These are phyloP conservation scores for Vanessa tameamea DNA, from an alignment of 1,140 invertebrate species.

Conservation along the genomic window DNA sequence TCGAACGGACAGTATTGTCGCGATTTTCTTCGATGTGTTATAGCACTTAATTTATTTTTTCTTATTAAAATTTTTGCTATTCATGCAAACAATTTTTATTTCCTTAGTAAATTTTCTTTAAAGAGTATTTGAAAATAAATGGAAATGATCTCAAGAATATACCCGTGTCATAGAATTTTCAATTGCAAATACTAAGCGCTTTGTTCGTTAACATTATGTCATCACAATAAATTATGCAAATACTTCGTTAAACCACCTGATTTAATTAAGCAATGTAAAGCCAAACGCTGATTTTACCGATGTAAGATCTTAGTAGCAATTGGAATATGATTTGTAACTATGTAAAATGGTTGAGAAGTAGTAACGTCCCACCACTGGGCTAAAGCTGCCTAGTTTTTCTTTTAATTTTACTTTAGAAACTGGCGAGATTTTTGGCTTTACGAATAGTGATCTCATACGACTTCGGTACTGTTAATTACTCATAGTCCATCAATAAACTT, in stretches of 20 bases:
- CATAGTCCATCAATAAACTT: too few relatives aligned
- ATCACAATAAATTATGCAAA: conserved; percentile 41
- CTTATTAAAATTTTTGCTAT: too few relatives aligned
- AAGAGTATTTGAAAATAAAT: too few relatives aligned
- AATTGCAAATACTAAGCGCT: conserved; percentile 9
- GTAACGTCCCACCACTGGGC: neutral
- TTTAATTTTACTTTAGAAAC: too few relatives aligned
- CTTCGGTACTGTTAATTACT: too few relatives aligned
- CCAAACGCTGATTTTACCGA: conserved; percentile 15
- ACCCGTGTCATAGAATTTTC: neutral
- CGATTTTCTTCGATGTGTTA: too few relatives aligned
- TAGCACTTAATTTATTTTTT: too few relatives aligned
- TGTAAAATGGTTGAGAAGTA: neutral
- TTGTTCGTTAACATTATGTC: conserved; percentile 36
- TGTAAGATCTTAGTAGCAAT: neutral
- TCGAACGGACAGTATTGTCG: neutral
- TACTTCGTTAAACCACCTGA: conserved; percentile 36
- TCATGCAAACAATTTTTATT: too few relatives aligned
- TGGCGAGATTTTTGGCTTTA: too few relatives aligned
- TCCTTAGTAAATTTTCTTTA: too few relatives aligned
- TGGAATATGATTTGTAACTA: too few relatives aligned
- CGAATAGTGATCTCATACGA: too few relatives aligned
- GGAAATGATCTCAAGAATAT: neutral
- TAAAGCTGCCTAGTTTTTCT: neutral
- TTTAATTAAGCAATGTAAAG: conserved; percentile 36